phyloP scores from a whole-genome alignment of 2,888 invertebrate genomes.

The Lottia scabra region DNA sequence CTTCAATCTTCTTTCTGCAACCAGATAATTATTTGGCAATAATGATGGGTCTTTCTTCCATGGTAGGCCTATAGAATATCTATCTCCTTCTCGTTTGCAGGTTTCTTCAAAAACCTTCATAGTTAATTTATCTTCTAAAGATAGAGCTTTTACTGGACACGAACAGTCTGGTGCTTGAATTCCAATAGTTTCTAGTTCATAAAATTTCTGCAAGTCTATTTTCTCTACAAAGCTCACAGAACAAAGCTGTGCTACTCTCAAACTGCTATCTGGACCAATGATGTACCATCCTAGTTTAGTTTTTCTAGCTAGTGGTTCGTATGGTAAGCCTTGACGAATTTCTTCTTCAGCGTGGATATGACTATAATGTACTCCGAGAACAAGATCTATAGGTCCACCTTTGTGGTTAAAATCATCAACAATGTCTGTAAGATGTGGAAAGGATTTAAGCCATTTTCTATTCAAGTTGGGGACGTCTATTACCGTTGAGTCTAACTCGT shows the following conservation, averaged over 20 bases:
- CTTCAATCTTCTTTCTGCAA: conserved; percentile 9
- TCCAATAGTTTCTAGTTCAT: conserved; percentile 14
- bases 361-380: conserved; percentile 20
- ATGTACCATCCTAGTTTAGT: conserved; percentile 21
- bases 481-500: conserved; percentile 18
- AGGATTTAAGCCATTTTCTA: conserved; percentile 9
- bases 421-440: neutral
- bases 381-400: conserved; percentile 13
- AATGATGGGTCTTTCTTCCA: conserved; percentile 4
- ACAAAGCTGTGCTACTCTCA: neutral
- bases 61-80: neutral
- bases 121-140: conserved; percentile 10
- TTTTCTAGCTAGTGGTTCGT: conserved; percentile 17
- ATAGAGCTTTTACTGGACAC: conserved; percentile 8
- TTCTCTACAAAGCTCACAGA: conserved; percentile 6
- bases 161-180: conserved; percentile 16
- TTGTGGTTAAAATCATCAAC: conserved; percentile 6
- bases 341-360: conserved; percentile 19
- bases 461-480: conserved; percentile 11
- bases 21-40: conserved; percentile 17
- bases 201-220: conserved; percentile 8
- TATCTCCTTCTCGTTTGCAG: conserved; percentile 11
- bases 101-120: conserved; percentile 14
- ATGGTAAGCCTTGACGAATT: conserved; percentile 12
- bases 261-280: conserved; percentile 9